Evolutionary conservation across 2,113 vertebrate species (phyloP).

Genomic region (Sisor rabdophorus): DNA sequence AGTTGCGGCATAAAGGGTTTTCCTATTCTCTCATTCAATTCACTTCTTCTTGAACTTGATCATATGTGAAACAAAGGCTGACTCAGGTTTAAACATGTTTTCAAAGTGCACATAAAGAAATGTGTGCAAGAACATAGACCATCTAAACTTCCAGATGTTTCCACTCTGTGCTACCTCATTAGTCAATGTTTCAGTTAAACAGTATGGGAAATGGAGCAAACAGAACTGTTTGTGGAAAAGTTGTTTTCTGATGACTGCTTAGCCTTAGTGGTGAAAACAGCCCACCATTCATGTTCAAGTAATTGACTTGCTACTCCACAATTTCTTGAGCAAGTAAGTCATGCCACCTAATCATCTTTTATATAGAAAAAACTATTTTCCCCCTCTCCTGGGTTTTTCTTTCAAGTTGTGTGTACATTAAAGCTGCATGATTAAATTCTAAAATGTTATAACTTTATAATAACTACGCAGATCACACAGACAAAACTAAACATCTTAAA

Average conservation of each 20-base stretch:
- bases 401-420: background rate
- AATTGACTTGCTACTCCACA: background rate
- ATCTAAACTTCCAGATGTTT: conserved; percentile 4
- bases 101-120: background rate
- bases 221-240: conserved; percentile 13
- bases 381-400: background rate
- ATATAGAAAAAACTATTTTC: background rate
- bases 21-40: no score
- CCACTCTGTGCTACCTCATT: conserved; percentile 4
- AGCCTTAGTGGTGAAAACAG: background rate
- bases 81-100: background rate
- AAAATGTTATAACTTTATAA: background rate
- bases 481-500: background rate
- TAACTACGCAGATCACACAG: background rate
- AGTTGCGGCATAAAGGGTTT: background rate
- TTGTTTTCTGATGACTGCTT: conserved; percentile 17
- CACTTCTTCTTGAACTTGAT: background rate
- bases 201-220: conserved; percentile 1
- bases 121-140: background rate
- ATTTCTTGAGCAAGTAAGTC: background rate
- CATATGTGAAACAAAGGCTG: background rate
- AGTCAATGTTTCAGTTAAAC: conserved; percentile 1
- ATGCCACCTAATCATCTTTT: background rate
- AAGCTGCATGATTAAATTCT: background rate
- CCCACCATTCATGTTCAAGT: background rate